Evolutionary conservation across 2,797 vertebrate species (phyloP).

Genomic region (Gambelia wislizenii): DNA sequence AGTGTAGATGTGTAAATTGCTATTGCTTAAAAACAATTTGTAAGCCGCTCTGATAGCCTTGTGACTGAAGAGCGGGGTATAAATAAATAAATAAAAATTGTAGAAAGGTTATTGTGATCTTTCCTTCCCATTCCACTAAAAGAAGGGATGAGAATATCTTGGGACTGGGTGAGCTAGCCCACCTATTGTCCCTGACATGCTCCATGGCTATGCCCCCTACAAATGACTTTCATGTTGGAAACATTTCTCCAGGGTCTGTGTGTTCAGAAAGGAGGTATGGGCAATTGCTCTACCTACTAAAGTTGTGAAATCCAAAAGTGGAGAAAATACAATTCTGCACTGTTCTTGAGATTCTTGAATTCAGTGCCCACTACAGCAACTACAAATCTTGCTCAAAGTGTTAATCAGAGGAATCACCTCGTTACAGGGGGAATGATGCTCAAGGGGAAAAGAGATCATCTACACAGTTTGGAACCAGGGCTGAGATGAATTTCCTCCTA

Average conservation of each 20-base stretch:
- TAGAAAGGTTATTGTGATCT: neutral
- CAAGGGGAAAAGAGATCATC: neutral
- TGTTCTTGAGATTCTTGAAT: neutral
- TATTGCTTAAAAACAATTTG: too few species aligned
- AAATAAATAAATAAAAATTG: too few species aligned
- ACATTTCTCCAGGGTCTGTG: neutral
- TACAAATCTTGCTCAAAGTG: neutral
- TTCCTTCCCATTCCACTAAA: neutral
- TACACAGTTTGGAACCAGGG: neutral
- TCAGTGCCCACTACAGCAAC: neutral
- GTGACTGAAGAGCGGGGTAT: too few species aligned
- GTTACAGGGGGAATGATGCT: neutral
- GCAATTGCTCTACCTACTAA: neutral
- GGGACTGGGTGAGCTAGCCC: too few species aligned
- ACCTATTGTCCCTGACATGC: too few species aligned
- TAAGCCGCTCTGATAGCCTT: too few species aligned
- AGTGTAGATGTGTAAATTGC: too few species aligned
- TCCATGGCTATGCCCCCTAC: neutral
- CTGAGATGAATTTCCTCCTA: neutral
- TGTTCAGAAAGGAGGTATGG: neutral
- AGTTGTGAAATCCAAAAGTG: too few species aligned
- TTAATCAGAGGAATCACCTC: neutral
- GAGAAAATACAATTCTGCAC: neutral
- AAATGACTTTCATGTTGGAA: neutral
- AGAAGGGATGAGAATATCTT: neutral